phyloP scores from a whole-genome alignment of 2,888 invertebrate genomes.

The Cephus spinipes region DNA sequence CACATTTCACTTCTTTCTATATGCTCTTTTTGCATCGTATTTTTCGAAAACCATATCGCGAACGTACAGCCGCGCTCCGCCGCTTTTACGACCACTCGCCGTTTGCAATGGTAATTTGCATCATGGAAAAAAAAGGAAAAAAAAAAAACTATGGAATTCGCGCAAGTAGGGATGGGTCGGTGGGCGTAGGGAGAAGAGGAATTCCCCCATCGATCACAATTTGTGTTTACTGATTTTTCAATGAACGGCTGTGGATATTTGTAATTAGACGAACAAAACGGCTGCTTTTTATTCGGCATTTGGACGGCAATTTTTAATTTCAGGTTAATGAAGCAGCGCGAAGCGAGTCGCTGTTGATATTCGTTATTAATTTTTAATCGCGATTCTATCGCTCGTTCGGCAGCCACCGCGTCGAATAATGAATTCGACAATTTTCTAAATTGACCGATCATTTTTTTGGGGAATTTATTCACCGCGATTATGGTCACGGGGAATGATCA shows the following conservation, averaged over 20 bases:
- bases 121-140: slow-evolving; percentile 35
- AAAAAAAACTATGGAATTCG: slow-evolving; percentile 8
- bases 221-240: slow-evolving; percentile 56
- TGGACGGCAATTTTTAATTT: slow-evolving; percentile 59
- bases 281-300: slow-evolving; percentile 49
- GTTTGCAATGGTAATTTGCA: slow-evolving; percentile 54
- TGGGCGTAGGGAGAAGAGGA: slow-evolving; percentile 10
- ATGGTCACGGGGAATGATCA: background rate
- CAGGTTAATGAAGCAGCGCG: slow-evolving; percentile 55
- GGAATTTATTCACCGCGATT: background rate
- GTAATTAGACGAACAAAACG: slow-evolving; percentile 50
- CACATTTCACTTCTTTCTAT: background rate
- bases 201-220: slow-evolving; percentile 49
- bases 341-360: slow-evolving; percentile 56
- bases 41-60: background rate
- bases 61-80: slow-evolving; percentile 27
- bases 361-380: slow-evolving; percentile 65
- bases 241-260: slow-evolving; percentile 55
- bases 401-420: background rate
- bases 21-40: background rate
- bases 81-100: slow-evolving; percentile 40
- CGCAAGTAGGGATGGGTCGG: slow-evolving; percentile 14
- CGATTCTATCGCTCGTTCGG: slow-evolving; percentile 29
- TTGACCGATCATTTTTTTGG: background rate
- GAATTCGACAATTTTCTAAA: background rate